phyloP scores from a whole-genome alignment of 2,797 vertebrate species.

The Trematomus bernacchii region DNA sequence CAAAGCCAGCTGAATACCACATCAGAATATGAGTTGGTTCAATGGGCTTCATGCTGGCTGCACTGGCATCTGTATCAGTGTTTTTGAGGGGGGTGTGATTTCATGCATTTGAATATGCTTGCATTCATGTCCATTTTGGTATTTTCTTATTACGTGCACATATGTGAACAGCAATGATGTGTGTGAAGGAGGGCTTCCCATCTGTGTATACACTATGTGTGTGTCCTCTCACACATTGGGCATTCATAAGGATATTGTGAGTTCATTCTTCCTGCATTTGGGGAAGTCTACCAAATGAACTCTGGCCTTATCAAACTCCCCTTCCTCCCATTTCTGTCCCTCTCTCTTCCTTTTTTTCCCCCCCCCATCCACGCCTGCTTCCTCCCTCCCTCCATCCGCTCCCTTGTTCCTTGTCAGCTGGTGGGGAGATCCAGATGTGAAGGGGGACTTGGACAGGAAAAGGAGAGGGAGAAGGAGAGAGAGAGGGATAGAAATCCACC shows the following conservation, averaged over 20 bases:
- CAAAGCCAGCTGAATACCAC: constrained; percentile 21
- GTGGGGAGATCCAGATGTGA: constrained; percentile 81
- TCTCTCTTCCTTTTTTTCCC: not conserved
- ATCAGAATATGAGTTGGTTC: constrained; percentile 8
- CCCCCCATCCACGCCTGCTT: constrained; percentile 24
- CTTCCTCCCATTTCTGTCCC: constrained; percentile 62
- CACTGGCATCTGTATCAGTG: not conserved
- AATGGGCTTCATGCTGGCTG: not conserved
- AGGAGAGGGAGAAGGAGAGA: constrained; percentile 32
- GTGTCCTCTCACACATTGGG: constrained; percentile 52
- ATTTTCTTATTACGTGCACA: not conserved
- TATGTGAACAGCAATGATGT: constrained; percentile 7
- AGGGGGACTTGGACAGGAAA: constrained; percentile 68
- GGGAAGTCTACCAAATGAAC: constrained; percentile 51
- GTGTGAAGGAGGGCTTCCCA: constrained; percentile 18
- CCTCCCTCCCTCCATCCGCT: constrained; percentile 71
- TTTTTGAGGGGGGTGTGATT: not conserved
- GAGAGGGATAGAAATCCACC: constrained; percentile 62
- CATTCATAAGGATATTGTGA: constrained; percentile 63
- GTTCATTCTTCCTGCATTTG: constrained; percentile 47
- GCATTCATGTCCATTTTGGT: not conserved
- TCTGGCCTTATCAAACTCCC: constrained; percentile 54
- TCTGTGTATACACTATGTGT: not conserved
- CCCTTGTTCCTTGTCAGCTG: constrained; percentile 80
- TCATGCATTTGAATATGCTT: constrained; percentile 8